Evolutionary conservation across 2,888 invertebrate genomes (phyloP).

Genomic region (Drosophila ustulata): DNA sequence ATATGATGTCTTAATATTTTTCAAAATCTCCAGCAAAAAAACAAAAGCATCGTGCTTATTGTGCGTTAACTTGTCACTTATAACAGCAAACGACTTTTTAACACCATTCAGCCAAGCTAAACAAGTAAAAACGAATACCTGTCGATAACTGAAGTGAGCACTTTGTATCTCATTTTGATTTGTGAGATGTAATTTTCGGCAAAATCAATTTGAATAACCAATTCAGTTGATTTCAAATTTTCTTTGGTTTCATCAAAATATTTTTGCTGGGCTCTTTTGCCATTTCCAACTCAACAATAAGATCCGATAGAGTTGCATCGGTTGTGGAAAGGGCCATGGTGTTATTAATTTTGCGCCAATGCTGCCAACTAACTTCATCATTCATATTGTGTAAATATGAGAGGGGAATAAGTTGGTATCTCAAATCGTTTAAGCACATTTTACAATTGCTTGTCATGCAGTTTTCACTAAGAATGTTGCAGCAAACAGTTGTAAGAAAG

Average conservation of each 20-base stretch:
- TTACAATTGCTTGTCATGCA: too few species aligned
- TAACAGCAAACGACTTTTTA: constrained; percentile 1
- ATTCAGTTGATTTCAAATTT: background rate
- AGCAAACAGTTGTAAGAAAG: too few species aligned
- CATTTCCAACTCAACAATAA: background rate
- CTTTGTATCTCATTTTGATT: constrained; percentile 9
- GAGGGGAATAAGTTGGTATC: too few species aligned
- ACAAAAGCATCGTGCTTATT: constrained; percentile 4
- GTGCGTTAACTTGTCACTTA: constrained; percentile 10
- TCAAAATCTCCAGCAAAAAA: background rate
- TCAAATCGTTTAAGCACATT: too few species aligned
- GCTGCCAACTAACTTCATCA: too few species aligned
- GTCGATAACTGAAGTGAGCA: constrained; percentile 8
- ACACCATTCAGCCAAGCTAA: background rate
- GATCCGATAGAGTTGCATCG: too few species aligned
- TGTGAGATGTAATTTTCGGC: background rate
- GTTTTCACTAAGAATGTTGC: too few species aligned
- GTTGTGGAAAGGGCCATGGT: too few species aligned
- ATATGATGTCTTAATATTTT: too few species aligned
- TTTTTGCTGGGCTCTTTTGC: background rate
- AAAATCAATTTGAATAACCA: constrained; percentile 5
- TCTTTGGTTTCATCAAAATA: background rate
- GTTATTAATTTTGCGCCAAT: too few species aligned
- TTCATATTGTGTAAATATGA: too few species aligned
- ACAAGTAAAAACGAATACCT: constrained; percentile 12